Conservation (phyloP, 92 coral and sea anemone genomes). For the Actinostola sp. region DNA sequence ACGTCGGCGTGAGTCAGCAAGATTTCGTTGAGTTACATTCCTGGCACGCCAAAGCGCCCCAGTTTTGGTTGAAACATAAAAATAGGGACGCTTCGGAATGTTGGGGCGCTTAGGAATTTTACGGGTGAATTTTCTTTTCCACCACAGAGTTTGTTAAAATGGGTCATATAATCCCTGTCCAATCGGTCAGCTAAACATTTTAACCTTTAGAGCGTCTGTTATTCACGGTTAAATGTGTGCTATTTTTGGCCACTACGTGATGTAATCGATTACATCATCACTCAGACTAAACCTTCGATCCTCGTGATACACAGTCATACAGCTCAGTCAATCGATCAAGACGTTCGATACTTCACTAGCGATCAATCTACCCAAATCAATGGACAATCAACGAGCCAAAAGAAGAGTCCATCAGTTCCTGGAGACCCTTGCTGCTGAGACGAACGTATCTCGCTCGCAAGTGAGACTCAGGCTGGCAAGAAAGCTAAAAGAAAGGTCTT, state of each 20-base stretch:
- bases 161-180: background rate
- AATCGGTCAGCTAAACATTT: background rate
- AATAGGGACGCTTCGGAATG: background rate
- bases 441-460: background rate
- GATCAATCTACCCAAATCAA: background rate
- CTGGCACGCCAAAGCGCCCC: background rate
- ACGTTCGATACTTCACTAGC: background rate
- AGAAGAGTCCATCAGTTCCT: constrained; percentile 1
- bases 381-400: background rate
- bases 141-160: background rate
- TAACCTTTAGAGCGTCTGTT: background rate
- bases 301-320: background rate
- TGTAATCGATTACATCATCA: too few relatives aligned
- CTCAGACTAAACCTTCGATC: background rate
- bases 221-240: background rate
- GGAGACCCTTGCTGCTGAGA: background rate
- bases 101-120: background rate
- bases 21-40: background rate
- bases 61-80: background rate
- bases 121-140: background rate
- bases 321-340: background rate
- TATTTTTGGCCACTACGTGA: background rate
- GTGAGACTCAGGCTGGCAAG: constrained; percentile 8
- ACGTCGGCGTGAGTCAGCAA: background rate
- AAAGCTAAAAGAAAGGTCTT: background rate